Conservation (phyloP, 2,888 invertebrate genomes). For the Pelosia muscerda region DNA sequence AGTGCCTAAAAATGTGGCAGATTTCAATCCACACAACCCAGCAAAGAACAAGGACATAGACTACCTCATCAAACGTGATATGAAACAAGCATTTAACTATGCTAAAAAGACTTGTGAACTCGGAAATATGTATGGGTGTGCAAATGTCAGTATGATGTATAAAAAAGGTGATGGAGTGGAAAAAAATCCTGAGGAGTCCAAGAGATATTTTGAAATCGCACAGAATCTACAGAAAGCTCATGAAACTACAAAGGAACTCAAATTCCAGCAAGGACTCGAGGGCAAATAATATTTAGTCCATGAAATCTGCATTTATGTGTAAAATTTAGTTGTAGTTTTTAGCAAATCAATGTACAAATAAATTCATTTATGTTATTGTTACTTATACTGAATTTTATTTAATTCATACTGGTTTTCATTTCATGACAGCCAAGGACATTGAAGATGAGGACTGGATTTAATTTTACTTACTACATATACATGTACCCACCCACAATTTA, state of each 20-base stretch:
- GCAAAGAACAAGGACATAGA: conserved; percentile 80
- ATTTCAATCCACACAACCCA: conserved; percentile 72
- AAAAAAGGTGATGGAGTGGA: conserved; percentile 93
- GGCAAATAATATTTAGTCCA: conserved; percentile 45
- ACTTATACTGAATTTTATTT: conserved; percentile 18
- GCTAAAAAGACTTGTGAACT: conserved; percentile 93
- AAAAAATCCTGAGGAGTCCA: conserved; percentile 90
- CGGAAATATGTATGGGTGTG: conserved; percentile 95
- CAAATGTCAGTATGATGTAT: conserved; percentile 96
- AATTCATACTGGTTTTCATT: not conserved
- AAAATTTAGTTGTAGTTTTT: conserved; percentile 22
- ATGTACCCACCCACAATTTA: too few relatives aligned
- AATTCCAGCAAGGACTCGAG: conserved; percentile 87
- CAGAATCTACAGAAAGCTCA: conserved; percentile 90
- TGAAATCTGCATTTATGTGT: conserved; percentile 41
- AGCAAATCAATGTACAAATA: conserved; percentile 48
- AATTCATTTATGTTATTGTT: conserved; percentile 40
- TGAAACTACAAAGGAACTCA: conserved; percentile 81
- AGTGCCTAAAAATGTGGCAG: conserved; percentile 87
- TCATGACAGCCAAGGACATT: too few relatives aligned
- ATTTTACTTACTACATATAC: too few relatives aligned
- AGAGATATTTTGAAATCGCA: conserved; percentile 91
- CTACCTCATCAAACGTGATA: conserved; percentile 88
- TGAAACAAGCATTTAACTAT: conserved; percentile 92
- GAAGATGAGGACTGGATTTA: too few relatives aligned